Conservation (phyloP, 2,797 vertebrate species). For the Bucorvus abyssinicus region DNA sequence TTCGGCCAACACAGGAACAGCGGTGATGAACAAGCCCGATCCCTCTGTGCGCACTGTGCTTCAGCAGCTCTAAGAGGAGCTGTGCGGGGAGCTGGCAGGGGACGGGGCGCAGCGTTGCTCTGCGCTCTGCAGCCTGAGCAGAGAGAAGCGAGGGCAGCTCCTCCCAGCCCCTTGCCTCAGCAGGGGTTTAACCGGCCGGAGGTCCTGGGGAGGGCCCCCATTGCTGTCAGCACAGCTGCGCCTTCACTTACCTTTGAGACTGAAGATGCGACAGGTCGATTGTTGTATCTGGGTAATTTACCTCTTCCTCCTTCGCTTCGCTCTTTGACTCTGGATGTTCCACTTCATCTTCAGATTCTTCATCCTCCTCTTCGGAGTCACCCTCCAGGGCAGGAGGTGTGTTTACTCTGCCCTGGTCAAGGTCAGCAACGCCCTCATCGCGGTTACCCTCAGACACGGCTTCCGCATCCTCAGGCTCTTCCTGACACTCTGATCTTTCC, state of each 20-base stretch:
- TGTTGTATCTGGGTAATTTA: conserved; percentile 89
- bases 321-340: conserved; percentile 29
- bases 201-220: neutral
- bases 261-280: conserved; percentile 93
- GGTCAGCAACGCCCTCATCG: neutral
- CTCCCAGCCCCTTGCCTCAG: neutral
- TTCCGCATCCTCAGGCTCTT: neutral
- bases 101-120: fast-evolving
- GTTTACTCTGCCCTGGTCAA: neutral
- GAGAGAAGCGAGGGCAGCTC: neutral
- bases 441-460: neutral
- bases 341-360: conserved; percentile 60
- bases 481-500: conserved; percentile 52
- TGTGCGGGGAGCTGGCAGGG: neutral
- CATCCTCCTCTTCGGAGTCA: conserved; percentile 43
- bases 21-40: too few species aligned
- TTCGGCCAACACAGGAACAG: neutral
- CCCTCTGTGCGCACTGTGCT: too few species aligned
- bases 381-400: conserved; percentile 20
- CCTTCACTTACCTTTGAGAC: conserved; percentile 80
- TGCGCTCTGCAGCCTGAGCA: neutral
- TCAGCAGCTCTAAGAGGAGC: neutral
- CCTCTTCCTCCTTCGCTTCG: conserved; percentile 66
- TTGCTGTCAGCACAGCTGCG: neutral
- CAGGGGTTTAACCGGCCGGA: fast-evolving